phyloP scores from a whole-genome alignment of 2,797 vertebrate species.

The Anableps anableps region DNA sequence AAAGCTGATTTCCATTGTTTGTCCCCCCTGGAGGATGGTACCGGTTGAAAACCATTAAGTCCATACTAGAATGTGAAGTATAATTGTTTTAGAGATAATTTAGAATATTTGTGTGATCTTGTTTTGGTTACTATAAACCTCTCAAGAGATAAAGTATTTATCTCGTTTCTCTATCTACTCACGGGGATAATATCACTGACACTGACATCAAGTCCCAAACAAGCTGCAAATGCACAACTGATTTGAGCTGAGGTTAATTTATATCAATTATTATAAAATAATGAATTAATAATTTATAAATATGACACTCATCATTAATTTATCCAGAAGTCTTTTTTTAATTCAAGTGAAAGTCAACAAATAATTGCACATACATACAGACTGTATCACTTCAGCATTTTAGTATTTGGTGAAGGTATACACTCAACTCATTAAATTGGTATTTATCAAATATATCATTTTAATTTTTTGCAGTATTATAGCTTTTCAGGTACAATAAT shows the following conservation, averaged over 20 bases:
- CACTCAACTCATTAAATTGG: not conserved
- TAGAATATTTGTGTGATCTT: not conserved
- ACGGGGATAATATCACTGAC: not conserved
- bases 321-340: not conserved
- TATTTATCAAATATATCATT: not conserved
- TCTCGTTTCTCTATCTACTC: not conserved
- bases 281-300: not conserved
- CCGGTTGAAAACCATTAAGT: not conserved
- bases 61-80: not conserved
- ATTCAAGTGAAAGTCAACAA: not conserved
- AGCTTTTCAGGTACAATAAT: not conserved
- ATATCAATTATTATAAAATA: not conserved
- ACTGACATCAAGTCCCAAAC: not conserved
- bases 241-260: not conserved
- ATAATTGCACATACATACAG: not conserved
- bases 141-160: not conserved
- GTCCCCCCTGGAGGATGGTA: no score
- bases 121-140: not conserved
- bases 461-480: not conserved
- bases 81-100: not conserved
- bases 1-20: no score
- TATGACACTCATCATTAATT: not conserved
- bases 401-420: not conserved
- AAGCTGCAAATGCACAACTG: not conserved
- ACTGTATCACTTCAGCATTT: not conserved